Evolutionary conservation across 2,113 vertebrate genomes (phyloP), one percentile per base, ranked within the genome.

Genomic region (Cinclus mexicanus): DNA sequence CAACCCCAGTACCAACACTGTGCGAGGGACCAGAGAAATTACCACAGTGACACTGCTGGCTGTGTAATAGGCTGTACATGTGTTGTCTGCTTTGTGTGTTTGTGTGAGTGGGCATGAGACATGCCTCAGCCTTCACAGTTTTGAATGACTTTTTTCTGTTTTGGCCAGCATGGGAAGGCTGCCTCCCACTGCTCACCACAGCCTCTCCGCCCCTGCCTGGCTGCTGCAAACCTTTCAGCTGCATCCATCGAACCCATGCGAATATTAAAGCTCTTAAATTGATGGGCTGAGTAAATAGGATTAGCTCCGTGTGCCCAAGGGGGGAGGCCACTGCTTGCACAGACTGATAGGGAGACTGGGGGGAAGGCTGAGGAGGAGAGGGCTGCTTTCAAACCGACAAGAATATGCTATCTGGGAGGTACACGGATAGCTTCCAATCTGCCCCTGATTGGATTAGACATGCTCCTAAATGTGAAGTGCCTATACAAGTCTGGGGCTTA

Each of bases 181-280:
- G 82, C 83, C 69, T 95, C 71, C 77, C 71, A 89, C 83, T 25
- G 93, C 91, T 97, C 90, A 53, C 55, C 79, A 78, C 78, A 89
- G 44, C 0, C 41, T 77, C 80, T 74, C 68, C 47, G 35, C 84
- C 85, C 31, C n/a, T 63, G 72, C 46, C 55, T 50, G 16, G 80
- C 83, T 37, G 75, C 83, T 89, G 97, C 89, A 81, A 87, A 94
- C 26, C 56, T 93, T 68, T 97, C 77, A 69, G 93, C 89, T 94
- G 93, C 94, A 83, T 96, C 93, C 91, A 93, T 95, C 63, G 17
- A 97, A 97, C 92, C 93, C 67, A 97, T 97, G 98, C 95, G 97
- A 98, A 98, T 98, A 98, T 99, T 98, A 99, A 98, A 98, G 98
- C 97, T 98, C 96, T 97, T 98, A 98, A 98, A 97, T 96, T 97